Evolutionary conservation across 2,888 invertebrate genomes (phyloP), one percentile per base, ranked within the genome.

Genomic region (Trachelus tabidus): DNA sequence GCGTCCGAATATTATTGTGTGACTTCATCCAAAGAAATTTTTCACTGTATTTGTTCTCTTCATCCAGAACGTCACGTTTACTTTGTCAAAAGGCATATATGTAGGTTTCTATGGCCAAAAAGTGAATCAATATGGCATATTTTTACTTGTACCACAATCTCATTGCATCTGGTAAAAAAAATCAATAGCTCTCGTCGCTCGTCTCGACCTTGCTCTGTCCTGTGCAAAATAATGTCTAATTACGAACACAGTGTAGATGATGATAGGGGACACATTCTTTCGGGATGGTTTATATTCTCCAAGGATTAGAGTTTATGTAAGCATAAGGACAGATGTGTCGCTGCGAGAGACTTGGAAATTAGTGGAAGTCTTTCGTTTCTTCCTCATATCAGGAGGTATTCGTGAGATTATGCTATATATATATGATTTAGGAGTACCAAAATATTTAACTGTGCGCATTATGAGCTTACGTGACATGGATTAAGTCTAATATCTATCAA

Each of bases 91-190:
- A 56, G 23, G 23, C 56, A 9, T 56, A 23, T 56, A 56, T 56
- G 56, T 56, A 23, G 0, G 23, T 56, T 56, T 9, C 56, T 56
- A 56, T 56, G 56, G 23, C 56, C 56, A 56, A 9, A 9, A 56
- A 56, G 23, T 56, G 56, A 56, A 56, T 56, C 56, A 56, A 56
- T 56, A 56, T 56, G 56, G 56, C 56, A 56, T 56, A 23, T 33
- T 31, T 31, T 71, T 12, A 31, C 35, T 34, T 74, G 30, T 35
- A 35, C 30, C 74, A 74, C 74, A 74, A 74, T 40, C 74, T 74
- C 74, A 74, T 74, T 74, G 74, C 74, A 74, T 40, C 74, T 74
- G 34, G 35, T 74, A 74, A 34, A 74, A 74, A 35, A 74, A 74
- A 35, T 74, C n/a, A 73, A n/a, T 74, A 35, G 23, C 34, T 11